phyloP scores from a whole-genome alignment of 2,113 vertebrate genomes.

The Eclectus roratus region DNA sequence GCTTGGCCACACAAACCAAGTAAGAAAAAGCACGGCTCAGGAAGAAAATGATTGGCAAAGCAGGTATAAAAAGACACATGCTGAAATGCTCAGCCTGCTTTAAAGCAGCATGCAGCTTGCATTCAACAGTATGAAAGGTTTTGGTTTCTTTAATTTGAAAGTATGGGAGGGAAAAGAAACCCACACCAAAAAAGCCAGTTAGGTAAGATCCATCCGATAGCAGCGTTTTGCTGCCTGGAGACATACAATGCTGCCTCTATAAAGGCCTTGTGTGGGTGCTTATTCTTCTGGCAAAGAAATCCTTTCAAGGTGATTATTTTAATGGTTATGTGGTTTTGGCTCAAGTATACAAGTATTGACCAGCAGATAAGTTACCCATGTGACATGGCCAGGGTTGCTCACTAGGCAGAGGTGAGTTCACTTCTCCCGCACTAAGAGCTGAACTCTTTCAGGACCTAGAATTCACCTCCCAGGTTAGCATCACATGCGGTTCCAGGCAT shows the following conservation, averaged over 20 bases:
- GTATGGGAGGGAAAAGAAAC: neutral
- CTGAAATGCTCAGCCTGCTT: neutral
- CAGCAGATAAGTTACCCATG: rapidly evolving
- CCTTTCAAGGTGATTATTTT: neutral
- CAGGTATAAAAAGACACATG: rapidly evolving
- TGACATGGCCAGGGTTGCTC: no score
- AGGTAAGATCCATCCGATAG: neutral
- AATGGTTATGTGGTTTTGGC: neutral
- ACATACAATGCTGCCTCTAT: neutral
- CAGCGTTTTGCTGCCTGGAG: neutral
- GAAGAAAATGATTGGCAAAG: neutral
- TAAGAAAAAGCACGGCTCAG: neutral
- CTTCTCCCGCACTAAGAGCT: neutral
- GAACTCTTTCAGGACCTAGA: neutral
- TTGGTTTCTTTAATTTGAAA: neutral
- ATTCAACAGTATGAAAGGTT: neutral
- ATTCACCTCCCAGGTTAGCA: neutral
- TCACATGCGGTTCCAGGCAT: rapidly evolving
- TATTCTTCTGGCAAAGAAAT: neutral
- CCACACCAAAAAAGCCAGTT: neutral
- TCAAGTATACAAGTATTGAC: neutral
- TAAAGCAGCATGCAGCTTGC: neutral
- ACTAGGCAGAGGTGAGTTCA: neutral
- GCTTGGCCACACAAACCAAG: neutral
- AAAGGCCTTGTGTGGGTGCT: neutral